These are phyloP conservation scores for Corythucha ciliata DNA, from an alignment of 2,888 invertebrate genomes.

Conservation along the genomic window DNA sequence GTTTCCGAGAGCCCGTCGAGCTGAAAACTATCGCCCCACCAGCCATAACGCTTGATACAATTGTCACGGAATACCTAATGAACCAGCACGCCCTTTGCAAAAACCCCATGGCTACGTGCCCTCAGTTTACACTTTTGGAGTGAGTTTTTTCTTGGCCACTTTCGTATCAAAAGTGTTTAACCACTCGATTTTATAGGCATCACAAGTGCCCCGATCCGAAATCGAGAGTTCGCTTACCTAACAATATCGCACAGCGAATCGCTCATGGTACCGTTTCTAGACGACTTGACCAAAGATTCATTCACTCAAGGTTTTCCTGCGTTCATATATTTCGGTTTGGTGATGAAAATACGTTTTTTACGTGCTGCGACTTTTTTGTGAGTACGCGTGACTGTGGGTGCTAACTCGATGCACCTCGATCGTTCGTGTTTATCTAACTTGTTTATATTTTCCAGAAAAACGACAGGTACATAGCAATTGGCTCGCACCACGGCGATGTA, in stretches of 20 bases:
- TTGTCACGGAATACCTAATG: constrained; percentile 91
- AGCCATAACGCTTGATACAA: constrained; percentile 70
- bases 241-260: constrained; percentile 61
- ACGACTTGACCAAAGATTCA: constrained; percentile 65
- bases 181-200: constrained; percentile 53
- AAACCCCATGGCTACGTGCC: constrained; percentile 95
- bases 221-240: constrained; percentile 53
- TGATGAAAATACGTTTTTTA: constrained; percentile 65
- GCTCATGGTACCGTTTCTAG: constrained; percentile 50
- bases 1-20: constrained; percentile 11
- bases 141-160: constrained; percentile 49
- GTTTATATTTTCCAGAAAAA: constrained; percentile 49
- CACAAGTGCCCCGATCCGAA: constrained; percentile 92
- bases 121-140: constrained; percentile 88
- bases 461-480: constrained; percentile 64
- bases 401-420: neutral
- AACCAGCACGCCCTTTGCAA: constrained; percentile 97
- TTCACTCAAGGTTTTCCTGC: constrained; percentile 74
- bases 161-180: too few relatives aligned
- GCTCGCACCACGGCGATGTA: constrained; percentile 84
- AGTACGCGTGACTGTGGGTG: constrained; percentile 25
- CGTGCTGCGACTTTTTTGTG: constrained; percentile 58
- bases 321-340: constrained; percentile 58
- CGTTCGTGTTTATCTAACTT: constrained; percentile 6
- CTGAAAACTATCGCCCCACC: constrained; percentile 10